Base-by-base conservation (phyloP, 2,888 invertebrate genomes). In the Geotrupes spiniger region DNA sequence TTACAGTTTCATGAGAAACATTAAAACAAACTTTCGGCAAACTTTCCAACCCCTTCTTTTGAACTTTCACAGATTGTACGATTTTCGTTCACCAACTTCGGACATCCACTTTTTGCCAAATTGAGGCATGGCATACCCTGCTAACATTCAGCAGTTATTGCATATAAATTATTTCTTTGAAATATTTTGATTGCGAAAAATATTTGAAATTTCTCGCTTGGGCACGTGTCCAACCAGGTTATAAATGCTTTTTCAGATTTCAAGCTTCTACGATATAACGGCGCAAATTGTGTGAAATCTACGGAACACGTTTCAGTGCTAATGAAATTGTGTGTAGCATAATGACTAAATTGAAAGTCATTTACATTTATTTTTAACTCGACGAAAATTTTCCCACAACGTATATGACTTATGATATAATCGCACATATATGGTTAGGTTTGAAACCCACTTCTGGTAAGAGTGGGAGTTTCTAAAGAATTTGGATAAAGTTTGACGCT, bases 221-320 rank as follows among this genome's bases (percentile, higher is more conserved):
- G 27, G 27, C 27, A 26, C 27, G n/a, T 26, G 27, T 26, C 27
- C 27, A 26, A 26, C 27, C 27, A 26, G 27, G 27, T 26, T 26
- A n/a, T 26, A 26, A 26, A 26, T n/a, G 27, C 27, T 26, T 26
- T 26, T 26, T 26, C 27, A n/a, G n/a, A 26, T 26, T 26, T 26
- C 27, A 26, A 26, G n/a, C n/a, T 26, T 26, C 6, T 26, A 26
- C 27, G 27, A 26, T n/a, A 26, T 26, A 26, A 26, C 27, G 27
- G 27, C 27, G n/a, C 27, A 26, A 26, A 26, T 26, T 26, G n/a
- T 26, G 6, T 26, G 27, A 26, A 6, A 26, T 26, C 27, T 26
- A 26, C n/a, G 27, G n/a, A 26, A 26, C 27, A 26, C 6, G 27
- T 26, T 26, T 26, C 27, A 26, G 27, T 26, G n/a, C n/a, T 26